Conservation (phyloP, 1,140 invertebrate species). For the Araneus ventricosus region DNA sequence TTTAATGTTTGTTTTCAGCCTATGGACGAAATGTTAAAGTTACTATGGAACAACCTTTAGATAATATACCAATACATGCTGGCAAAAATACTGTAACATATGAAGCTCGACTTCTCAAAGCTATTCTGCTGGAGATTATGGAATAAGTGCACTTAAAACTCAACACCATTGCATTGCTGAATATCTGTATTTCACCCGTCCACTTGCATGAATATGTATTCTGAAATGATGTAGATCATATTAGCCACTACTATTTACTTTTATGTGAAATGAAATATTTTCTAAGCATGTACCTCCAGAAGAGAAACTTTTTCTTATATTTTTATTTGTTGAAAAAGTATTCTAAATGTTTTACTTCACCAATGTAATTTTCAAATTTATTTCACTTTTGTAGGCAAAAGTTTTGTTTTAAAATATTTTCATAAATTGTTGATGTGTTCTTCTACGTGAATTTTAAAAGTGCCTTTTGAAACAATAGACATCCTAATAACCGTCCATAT, state of each 20-base stretch:
- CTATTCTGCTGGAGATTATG: conserved; percentile 86
- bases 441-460: too few relatives aligned
- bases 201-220: not conserved
- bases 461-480: too few relatives aligned
- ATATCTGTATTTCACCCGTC: not conserved
- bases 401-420: too few relatives aligned
- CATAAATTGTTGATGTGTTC: too few relatives aligned
- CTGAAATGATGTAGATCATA: too few relatives aligned
- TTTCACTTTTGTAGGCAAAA: too few relatives aligned
- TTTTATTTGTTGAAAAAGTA: too few relatives aligned
- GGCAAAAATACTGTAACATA: conserved; percentile 96
- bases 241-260: not conserved
- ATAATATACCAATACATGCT: conserved; percentile 86
- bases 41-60: conserved; percentile 89
- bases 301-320: too few relatives aligned
- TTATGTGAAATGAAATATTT: not conserved
- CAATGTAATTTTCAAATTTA: too few relatives aligned
- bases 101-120: conserved; percentile 92
- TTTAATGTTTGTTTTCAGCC: conserved; percentile 82
- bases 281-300: too few relatives aligned
- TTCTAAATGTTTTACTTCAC: too few relatives aligned
- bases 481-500: too few relatives aligned
- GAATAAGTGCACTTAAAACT: not conserved
- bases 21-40: conserved; percentile 92
- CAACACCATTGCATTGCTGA: not conserved